Evolutionary conservation across 2,113 vertebrate species (phyloP).

Genomic region (Orthonyx spaldingii): DNA sequence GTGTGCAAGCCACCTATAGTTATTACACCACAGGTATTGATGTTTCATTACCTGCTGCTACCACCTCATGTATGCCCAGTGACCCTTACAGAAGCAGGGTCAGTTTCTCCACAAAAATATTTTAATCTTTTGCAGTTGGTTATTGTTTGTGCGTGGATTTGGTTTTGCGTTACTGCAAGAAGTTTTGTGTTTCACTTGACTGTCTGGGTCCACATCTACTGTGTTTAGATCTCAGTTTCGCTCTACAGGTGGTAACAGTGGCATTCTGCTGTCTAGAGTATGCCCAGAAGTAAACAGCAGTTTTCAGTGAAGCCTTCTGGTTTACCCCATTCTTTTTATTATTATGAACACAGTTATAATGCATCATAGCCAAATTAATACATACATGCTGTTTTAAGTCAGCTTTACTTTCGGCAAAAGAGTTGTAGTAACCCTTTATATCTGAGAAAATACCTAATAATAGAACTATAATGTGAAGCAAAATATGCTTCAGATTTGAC

Average conservation of each 20-base stretch:
- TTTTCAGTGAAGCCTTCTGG: background rate
- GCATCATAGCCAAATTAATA: background rate
- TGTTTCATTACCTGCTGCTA: background rate
- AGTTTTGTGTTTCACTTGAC: background rate
- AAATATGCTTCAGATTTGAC: background rate
- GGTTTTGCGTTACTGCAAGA: background rate
- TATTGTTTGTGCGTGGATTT: background rate
- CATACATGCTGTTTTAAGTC: background rate
- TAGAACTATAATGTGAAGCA: background rate
- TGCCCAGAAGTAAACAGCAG: background rate
- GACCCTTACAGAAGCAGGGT: background rate
- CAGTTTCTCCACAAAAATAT: background rate
- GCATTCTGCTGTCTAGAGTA: background rate
- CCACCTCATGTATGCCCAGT: accelerated
- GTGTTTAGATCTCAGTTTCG: background rate
- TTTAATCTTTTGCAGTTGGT: background rate
- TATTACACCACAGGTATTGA: background rate
- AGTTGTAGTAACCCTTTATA: background rate
- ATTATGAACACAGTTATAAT: background rate
- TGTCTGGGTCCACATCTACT: background rate
- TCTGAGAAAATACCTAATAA: background rate
- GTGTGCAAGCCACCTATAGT: background rate
- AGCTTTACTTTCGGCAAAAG: background rate
- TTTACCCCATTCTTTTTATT: background rate
- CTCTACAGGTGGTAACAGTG: background rate